Conservation (phyloP, 2,113 vertebrate genomes). For the Heterocephalus glaber region DNA sequence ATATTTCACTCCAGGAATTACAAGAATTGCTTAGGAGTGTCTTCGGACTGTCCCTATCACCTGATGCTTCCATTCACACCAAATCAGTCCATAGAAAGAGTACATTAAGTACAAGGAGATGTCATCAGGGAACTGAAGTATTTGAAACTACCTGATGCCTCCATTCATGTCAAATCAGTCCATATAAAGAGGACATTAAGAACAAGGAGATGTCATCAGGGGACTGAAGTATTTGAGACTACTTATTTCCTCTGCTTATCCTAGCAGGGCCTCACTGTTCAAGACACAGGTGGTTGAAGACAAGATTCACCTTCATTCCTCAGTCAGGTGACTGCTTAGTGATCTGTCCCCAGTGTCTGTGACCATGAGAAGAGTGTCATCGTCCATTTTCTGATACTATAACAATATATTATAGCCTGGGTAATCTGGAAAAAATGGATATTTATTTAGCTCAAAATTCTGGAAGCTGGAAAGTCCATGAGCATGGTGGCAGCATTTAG, state of each 20-base stretch:
- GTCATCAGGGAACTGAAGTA: background rate
- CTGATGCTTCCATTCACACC: background rate
- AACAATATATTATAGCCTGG: no score
- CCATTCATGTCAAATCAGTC: background rate
- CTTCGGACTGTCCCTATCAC: background rate
- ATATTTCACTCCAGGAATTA: background rate
- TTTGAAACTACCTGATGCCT: background rate
- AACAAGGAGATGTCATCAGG: background rate
- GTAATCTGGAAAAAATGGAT: background rate
- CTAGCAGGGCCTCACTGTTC: background rate
- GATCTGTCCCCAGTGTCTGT: background rate
- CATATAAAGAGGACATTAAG: background rate
- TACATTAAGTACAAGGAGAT: background rate
- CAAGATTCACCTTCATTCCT: background rate
- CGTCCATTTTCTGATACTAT: no score
- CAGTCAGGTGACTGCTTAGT: background rate
- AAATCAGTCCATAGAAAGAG: background rate
- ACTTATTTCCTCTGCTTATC: background rate
- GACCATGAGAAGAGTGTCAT: background rate
- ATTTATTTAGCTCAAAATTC: background rate
- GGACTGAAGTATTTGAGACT: background rate
- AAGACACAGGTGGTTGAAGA: background rate
- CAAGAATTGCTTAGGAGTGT: background rate
- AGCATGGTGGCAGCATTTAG: background rate
- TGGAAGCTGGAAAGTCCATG: background rate